A percentile compares a stretch with the other conserved stretches of the same genome.
Conservation (phyloP, 2,113 vertebrate genomes). For the Scopus umbretta region DNA sequence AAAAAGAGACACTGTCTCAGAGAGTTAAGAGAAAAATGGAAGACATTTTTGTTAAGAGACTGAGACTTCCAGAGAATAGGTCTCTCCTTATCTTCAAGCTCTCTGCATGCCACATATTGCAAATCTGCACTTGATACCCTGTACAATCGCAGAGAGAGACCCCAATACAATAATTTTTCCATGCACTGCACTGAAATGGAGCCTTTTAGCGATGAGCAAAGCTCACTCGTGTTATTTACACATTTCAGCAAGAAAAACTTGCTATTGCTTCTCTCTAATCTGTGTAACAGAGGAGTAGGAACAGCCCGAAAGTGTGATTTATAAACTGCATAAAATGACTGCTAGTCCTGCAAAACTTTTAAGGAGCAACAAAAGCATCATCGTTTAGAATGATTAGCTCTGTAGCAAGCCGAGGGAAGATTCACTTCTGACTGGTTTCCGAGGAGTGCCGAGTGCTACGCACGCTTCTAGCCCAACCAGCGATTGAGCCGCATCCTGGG, state of each 20-base stretch:
- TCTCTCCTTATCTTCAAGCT: neutral
- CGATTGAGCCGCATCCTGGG: neutral
- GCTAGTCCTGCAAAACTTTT: neutral
- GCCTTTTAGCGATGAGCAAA: neutral
- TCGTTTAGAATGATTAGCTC: neutral
- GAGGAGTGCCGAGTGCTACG: neutral
- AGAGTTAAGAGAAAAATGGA: neutral
- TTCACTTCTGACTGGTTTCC: neutral
- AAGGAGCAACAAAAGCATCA: neutral
- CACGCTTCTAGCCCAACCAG: neutral
- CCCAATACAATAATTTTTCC: rapidly evolving
- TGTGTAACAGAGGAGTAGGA: neutral
- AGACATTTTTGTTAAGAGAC: neutral
- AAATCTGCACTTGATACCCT: neutral
- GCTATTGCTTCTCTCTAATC: neutral
- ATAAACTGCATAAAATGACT: neutral
- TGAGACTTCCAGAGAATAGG: neutral
- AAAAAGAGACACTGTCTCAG: neutral
- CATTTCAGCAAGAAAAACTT: neutral
- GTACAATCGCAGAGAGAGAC: neutral
- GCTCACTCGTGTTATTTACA: neutral
- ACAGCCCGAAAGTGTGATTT: neutral
- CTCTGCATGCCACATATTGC: neutral
- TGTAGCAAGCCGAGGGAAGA: neutral
- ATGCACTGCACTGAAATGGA: neutral